Percentiles rank a stretch among this genome's conserved stretches.
These are phyloP conservation scores for Periophthalmus magnuspinnatus DNA, from an alignment of 2,797 vertebrate species.

Conservation along the genomic window DNA sequence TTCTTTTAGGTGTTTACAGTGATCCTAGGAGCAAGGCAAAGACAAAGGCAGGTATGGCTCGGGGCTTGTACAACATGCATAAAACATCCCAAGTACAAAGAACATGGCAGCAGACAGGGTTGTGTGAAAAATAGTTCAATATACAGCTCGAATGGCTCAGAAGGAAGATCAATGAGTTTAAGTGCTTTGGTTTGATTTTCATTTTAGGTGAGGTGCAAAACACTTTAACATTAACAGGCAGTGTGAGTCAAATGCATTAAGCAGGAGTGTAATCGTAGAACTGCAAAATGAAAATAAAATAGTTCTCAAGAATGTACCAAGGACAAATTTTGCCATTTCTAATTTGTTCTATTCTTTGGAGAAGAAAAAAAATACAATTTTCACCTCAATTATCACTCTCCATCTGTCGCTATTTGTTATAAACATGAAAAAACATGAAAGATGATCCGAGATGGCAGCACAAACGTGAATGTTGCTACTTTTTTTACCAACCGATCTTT, in stretches of 20 bases:
- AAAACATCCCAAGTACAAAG: not conserved
- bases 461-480: not conserved
- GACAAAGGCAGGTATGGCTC: slow-evolving; percentile 39
- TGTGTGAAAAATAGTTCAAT: slow-evolving; percentile 1
- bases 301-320: no score
- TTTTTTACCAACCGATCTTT: not conserved
- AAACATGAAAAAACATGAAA: not conserved
- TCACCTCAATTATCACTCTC: slow-evolving; percentile 2
- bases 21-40: slow-evolving; percentile 35
- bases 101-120: not conserved
- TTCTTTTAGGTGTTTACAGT: slow-evolving; percentile 40
- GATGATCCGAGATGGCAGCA: not conserved
- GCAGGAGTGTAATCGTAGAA: not conserved
- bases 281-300: not conserved
- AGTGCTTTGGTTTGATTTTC: slow-evolving; percentile 6
- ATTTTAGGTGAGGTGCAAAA: not conserved
- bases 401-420: not conserved
- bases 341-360: not conserved
- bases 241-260: not conserved
- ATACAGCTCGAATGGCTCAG: slow-evolving; percentile 8
- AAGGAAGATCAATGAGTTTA: not conserved
- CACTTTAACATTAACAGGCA: not conserved
- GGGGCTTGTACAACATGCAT: slow-evolving; percentile 38
- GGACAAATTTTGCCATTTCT: not conserved
- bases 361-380: not conserved